A percentile compares a stretch with the other conserved stretches of the same genome.
Evolutionary conservation across 1,140 invertebrate species (phyloP).

Genomic region (Wasmannia auropunctata): DNA sequence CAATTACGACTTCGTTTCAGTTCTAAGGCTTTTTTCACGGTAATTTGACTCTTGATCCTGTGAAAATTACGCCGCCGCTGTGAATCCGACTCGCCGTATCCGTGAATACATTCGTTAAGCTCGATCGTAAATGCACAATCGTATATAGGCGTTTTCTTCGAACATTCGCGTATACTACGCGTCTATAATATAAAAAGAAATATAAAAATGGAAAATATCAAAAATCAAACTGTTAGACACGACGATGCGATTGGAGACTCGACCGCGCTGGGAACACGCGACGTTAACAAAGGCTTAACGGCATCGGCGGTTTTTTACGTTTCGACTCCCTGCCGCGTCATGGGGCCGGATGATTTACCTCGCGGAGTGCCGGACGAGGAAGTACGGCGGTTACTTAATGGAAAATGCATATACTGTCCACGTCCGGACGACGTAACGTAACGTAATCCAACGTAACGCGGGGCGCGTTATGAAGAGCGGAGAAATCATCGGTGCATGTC

Average conservation of each 20-base stretch:
- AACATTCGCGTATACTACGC: background rate
- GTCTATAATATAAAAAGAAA: too few relatives aligned
- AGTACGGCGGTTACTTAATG: slow-evolving; percentile 32
- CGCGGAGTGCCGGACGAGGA: slow-evolving; percentile 8
- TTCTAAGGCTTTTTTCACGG: background rate
- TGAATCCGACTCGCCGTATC: background rate
- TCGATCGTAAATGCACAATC: background rate
- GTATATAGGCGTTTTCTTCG: background rate
- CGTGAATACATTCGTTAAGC: background rate
- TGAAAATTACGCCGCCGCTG: slow-evolving; percentile 4
- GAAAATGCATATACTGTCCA: slow-evolving; percentile 40
- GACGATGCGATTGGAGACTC: background rate
- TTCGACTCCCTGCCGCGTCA: slow-evolving; percentile 12
- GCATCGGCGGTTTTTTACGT: background rate
- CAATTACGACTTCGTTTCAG: slow-evolving; percentile 1
- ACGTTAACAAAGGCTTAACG: slow-evolving; percentile 6
- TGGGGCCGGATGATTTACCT: slow-evolving; percentile 25
- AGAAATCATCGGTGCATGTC: slow-evolving; percentile 29
- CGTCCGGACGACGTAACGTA: background rate
- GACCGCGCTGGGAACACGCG: background rate
- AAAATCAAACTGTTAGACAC: background rate
- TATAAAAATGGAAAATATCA: background rate
- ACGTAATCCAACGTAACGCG: background rate
- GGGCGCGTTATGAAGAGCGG: background rate
- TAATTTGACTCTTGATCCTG: slow-evolving; percentile 1